Conservation (phyloP, 1,140 invertebrate species). For the Nixonia krombeini region DNA sequence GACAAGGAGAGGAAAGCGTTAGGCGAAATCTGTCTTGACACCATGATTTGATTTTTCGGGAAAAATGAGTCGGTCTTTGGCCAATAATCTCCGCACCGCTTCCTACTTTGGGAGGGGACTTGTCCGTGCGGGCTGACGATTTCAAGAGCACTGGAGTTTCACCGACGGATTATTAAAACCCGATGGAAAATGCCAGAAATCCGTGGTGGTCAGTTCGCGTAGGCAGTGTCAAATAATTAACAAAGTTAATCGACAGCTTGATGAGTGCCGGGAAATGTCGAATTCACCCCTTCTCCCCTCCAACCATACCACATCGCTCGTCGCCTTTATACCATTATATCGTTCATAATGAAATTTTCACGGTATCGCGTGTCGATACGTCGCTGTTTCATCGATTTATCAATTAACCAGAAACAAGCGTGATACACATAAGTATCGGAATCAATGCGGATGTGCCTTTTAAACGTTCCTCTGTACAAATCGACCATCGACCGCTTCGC, state of each 20-base stretch:
- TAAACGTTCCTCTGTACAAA: no score
- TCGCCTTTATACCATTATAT: slow-evolving; percentile 64
- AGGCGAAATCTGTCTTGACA: not conserved
- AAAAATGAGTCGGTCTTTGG: no score
- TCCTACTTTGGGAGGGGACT: no score
- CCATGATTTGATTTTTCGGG: not conserved
- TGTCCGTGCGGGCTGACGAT: no score
- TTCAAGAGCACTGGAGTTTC: slow-evolving; percentile 22
- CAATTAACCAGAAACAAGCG: slow-evolving; percentile 56
- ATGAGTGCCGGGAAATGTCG: slow-evolving; percentile 58
- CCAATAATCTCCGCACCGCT: no score
- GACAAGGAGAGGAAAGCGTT: slow-evolving; percentile 25
- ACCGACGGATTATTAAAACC: slow-evolving; percentile 58
- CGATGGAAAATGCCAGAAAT: slow-evolving; percentile 47
- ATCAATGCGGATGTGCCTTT: no score
- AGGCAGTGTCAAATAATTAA: slow-evolving; percentile 62
- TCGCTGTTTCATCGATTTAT: slow-evolving; percentile 51
- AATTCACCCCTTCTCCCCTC: slow-evolving; percentile 15
- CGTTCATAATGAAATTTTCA: slow-evolving; percentile 66
- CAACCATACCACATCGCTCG: slow-evolving; percentile 7
- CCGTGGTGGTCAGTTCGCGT: slow-evolving; percentile 27
- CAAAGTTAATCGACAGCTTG: slow-evolving; percentile 66
- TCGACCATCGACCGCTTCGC: no score
- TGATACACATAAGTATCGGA: no score
- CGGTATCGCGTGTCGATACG: slow-evolving; percentile 64